Base-by-base conservation (phyloP, 2,888 invertebrate genomes). In the Ellobium chinense region DNA sequence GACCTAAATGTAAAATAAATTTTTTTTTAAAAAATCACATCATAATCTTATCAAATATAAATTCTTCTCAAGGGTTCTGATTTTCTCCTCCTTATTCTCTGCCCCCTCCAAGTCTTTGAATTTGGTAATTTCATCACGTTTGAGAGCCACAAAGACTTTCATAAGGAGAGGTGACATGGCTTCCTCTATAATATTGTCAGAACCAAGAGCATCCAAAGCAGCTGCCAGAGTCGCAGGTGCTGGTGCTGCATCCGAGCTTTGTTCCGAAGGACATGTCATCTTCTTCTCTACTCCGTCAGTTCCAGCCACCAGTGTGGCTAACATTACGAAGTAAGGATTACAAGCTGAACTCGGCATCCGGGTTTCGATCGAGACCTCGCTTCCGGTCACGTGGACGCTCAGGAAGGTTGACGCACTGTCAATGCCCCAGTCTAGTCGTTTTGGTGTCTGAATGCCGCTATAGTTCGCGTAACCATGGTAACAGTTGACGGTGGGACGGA, bases 271-370 rank as follows among this genome's bases (percentile, higher is more conserved):
- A 60, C 66, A 69, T 0, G 39, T 62, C 29, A 82, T 18, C n/a
- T 69, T 60, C 27, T 65, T 73, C n/a, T 62, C 54, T 29, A 82
- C 68, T 9, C 82, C 82, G 34, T 73, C 74, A 36, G 78, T 27
- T 14, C 82, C 82, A 21, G 82, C 62, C 21, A 75, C 82, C 46
- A 82, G 29, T 37, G 73, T 68, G 29, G 78, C 69, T 24, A 78
- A 62, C 24, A 78, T 36, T 5, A 74, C 69, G 39, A 82, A 78
- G 39, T 82, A 82, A 36, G 82, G 82, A 56, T 78, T 82, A 34
- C 68, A 73, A 3, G 74, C 78, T 29, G 74, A 37, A 37, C 58
- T 68, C 21, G 78, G 63, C 36, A 82, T 18, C 24, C 75, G 72
- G 56, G 29, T 68, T 56, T 82, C 82, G 2, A 82, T 37, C 78